Percentiles rank a stretch among this genome's conserved stretches.
Conservation (phyloP, 2,113 vertebrate species). For the Murina feae region DNA sequence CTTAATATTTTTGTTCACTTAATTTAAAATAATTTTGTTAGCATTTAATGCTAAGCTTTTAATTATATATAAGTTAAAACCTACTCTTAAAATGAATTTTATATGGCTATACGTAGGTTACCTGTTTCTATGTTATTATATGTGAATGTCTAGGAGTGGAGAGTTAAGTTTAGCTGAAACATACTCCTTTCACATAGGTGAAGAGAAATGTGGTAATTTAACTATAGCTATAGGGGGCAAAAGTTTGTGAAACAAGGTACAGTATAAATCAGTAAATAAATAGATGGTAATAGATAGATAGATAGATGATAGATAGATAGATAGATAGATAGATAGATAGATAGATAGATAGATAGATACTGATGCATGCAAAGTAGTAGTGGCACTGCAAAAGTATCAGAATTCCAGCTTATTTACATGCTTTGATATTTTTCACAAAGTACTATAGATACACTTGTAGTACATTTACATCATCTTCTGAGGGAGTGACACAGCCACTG, state of each 20-base stretch:
- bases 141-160: not conserved
- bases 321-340: not conserved
- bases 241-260: not conserved
- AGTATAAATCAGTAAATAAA: not conserved
- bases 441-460: not conserved
- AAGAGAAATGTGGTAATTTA: not conserved
- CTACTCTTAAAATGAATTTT: not conserved
- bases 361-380: not conserved
- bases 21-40: not conserved
- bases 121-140: not conserved
- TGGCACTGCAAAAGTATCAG: not conserved
- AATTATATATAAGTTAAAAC: not conserved
- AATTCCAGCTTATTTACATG: not conserved
- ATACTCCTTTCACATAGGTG: not conserved
- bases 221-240: not conserved
- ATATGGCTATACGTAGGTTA: not conserved
- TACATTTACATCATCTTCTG: not conserved
- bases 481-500: not conserved
- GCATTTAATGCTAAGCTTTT: not conserved
- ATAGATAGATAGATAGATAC: too few relatives aligned
- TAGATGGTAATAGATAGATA: not conserved
- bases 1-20: not conserved
- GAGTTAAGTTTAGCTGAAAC: not conserved
- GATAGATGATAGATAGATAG: too few relatives aligned
- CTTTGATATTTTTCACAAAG: not conserved